phyloP scores from a whole-genome alignment of 2,888 invertebrate genomes.

The Cacoxenus indagator region DNA sequence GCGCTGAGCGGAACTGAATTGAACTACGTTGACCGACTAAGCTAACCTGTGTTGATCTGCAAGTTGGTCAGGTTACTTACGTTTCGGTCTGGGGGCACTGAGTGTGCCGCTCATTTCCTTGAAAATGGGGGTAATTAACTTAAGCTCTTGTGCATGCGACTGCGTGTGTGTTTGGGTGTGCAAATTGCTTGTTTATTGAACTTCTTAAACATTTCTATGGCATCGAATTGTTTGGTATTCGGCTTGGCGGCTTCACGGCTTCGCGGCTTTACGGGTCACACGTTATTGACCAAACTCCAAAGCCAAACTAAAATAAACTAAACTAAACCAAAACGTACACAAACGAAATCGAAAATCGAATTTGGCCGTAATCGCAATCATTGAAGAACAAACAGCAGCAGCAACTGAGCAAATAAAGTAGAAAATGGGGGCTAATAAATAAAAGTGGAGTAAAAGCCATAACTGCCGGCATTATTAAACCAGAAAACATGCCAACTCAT shows the following conservation, averaged over 20 bases:
- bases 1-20: background rate
- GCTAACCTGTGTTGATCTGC: too few species aligned
- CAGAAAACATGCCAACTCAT: conserved; percentile 12
- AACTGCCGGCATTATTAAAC: conserved; percentile 12
- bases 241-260: too few species aligned
- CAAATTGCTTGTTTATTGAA: too few species aligned
- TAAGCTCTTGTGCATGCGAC: conserved; percentile 47
- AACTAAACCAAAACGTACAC: background rate
- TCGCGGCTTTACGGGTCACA: too few species aligned
- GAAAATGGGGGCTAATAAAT: conserved; percentile 6
- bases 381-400: background rate
- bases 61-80: too few species aligned
- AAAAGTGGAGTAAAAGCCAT: background rate
- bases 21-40: too few species aligned
- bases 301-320: too few species aligned
- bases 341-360: background rate
- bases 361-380: background rate
- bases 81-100: too few species aligned
- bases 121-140: conserved; percentile 61
- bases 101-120: too few species aligned
- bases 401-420: background rate
- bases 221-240: too few species aligned
- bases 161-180: conserved; percentile 43
- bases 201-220: conserved; percentile 57
- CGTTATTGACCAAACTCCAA: too few species aligned